Evolutionary conservation across 2,888 invertebrate species (phyloP), one percentile per base, ranked within the genome.

Genomic region (Drosophila silvestris): DNA sequence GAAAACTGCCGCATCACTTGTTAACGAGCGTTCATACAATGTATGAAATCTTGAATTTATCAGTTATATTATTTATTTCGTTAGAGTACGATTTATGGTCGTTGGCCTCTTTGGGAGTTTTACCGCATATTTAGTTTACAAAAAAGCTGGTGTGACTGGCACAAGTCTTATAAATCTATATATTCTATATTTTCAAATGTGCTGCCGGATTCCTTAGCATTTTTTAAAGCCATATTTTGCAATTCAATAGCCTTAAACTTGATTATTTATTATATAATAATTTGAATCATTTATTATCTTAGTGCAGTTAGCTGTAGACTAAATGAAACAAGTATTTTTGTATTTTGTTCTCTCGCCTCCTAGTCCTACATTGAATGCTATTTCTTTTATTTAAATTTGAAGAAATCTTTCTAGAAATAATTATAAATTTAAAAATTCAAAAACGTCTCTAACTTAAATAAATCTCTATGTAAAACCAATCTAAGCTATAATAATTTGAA

Each of bases 1-100:
- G 22, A 28, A 61, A 87, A 66, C 30, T 65, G 83, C 85, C 14
- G 19, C 58, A 74, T 85, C 85, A 83, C 69, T 51, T 54, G 33
- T 6, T 60, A n/a, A 44, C 63, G 67, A 59, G 52, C 37, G 37
- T 19, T n/a, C n/a, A 37, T 19, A 14, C 41, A 32, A 19, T 60
- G 47, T 51, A 39, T 35, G 16, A 26, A 53, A 50, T 77, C n/a
- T 26, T 35, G 30, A 50, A 62, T 54, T 44, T 44, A 30, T 52
- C 47, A 32, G 39, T 56, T 63, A 37, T 56, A 14, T 12, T 67
- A 60, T 63, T 56, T 62, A 10, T 33, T 22, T 35, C 22, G 54
- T 62, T 77, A 39, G 51, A 35, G 22, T 52, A 35, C 62, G 59
- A 60, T 60, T 64, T 51, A 63, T 61, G 50, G 35, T 60, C 44